These are phyloP conservation scores for Andricus quercusramuli DNA, from an alignment of 2,888 invertebrate species.

Conservation along the genomic window DNA sequence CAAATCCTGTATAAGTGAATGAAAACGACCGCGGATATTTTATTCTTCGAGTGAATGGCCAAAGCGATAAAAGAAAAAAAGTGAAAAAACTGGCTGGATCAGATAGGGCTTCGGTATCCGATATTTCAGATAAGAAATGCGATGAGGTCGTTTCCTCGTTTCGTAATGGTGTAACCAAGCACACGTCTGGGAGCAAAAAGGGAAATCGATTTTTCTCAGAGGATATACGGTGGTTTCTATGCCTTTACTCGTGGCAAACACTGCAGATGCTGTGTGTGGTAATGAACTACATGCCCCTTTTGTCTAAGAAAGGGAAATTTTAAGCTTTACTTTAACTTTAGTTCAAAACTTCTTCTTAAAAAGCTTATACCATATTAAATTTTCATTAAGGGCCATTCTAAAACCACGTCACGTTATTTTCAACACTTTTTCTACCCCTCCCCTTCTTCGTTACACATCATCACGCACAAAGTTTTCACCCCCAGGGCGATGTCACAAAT, in stretches of 20 bases:
- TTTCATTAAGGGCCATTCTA: neutral
- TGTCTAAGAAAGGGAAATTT: neutral
- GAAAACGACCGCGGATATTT: neutral
- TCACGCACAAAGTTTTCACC: no score
- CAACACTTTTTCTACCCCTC: no score
- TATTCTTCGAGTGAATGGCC: neutral
- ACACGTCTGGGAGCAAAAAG: slow-evolving; percentile 25
- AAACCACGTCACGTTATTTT: no score
- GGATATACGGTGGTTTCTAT: slow-evolving; percentile 6
- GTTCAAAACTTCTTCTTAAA: neutral
- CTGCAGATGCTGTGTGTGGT: neutral
- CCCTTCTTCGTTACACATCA: no score
- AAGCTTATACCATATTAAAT: neutral
- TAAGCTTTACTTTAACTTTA: neutral
- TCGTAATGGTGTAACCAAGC: slow-evolving; percentile 9
- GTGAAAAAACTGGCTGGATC: neutral
- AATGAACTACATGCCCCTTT: neutral
- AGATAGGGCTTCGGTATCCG: neutral
- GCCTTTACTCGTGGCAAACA: neutral
- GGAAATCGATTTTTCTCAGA: slow-evolving; percentile 16
- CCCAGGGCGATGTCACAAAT: no score
- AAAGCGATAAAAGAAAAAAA: slow-evolving; percentile 10
- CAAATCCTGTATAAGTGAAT: slow-evolving; percentile 3
- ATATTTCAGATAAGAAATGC: slow-evolving; percentile 38
- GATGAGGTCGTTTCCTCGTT: neutral